Conservation (phyloP, 2,797 vertebrate genomes). For the Chrosomus eos region DNA sequence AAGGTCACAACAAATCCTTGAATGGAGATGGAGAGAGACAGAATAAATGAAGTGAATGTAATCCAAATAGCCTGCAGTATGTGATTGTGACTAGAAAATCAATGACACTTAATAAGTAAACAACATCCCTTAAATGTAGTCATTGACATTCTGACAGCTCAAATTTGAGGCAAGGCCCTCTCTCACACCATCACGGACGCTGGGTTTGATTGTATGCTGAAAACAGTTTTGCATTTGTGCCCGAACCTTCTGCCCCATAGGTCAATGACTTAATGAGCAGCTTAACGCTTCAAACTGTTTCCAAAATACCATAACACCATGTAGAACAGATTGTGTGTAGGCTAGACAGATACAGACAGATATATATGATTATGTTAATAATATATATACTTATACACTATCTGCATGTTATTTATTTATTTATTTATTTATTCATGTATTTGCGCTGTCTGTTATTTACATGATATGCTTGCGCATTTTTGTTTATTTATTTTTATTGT, state of each 20-base stretch:
- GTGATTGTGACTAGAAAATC: constrained; percentile 66
- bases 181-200: not conserved
- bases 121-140: constrained; percentile 65
- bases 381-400: too few relatives aligned
- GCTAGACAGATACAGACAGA: too few relatives aligned
- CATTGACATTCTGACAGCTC: constrained; percentile 66
- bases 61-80: constrained; percentile 50
- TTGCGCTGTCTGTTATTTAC: too few relatives aligned
- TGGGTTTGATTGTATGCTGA: constrained; percentile 11
- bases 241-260: too few relatives aligned
- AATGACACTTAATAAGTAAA: constrained; percentile 69
- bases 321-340: too few relatives aligned
- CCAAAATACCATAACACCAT: too few relatives aligned
- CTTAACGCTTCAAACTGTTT: not conserved
- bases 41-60: constrained; percentile 44
- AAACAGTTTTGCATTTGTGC: not conserved
- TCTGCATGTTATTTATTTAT: too few relatives aligned
- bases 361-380: too few relatives aligned
- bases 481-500: not conserved
- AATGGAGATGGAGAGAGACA: constrained; percentile 43
- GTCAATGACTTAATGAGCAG: not conserved
- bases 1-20: constrained; percentile 38
- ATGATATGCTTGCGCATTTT: not conserved
- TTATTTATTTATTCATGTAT: too few relatives aligned
- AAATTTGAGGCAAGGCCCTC: constrained; percentile 25